Evolutionary conservation across 2,888 invertebrate species (phyloP).

Genomic region (Ganaspis brasiliensis): DNA sequence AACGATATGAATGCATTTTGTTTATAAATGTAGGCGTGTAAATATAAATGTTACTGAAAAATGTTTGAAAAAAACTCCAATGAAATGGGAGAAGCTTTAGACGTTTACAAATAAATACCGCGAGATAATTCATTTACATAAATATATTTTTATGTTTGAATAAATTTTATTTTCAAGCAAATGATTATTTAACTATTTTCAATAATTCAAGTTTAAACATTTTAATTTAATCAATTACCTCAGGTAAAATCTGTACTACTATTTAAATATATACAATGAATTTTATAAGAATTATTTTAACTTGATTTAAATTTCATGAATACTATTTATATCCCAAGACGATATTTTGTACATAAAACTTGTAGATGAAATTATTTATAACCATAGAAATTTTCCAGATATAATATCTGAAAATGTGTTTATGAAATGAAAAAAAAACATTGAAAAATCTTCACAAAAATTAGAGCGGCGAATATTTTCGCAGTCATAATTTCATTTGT

Average conservation of each 20-base stretch:
- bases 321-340: neutral
- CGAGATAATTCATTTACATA: neutral
- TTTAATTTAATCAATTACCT: too few species aligned
- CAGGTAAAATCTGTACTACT: neutral
- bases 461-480: neutral
- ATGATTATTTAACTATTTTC: too few species aligned
- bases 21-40: slow-evolving; percentile 32
- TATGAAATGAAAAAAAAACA: neutral
- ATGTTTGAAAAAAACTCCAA: slow-evolving; percentile 19
- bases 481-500: neutral
- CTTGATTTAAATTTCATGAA: neutral
- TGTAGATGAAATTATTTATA: slow-evolving; percentile 6
- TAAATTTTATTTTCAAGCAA: too few species aligned
- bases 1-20: slow-evolving; percentile 1
- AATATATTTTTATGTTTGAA: neutral
- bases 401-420: neutral
- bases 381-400: neutral
- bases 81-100: slow-evolving; percentile 37
- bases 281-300: neutral
- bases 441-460: neutral
- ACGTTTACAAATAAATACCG: slow-evolving; percentile 10
- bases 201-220: neutral
- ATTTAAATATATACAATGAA: neutral
- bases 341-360: neutral
- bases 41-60: slow-evolving; percentile 21